Percentiles rank a stretch among this genome's conserved stretches.
These are phyloP conservation scores for Listronotus oregonensis DNA, from an alignment of 1,140 invertebrate species.

Conservation along the genomic window DNA sequence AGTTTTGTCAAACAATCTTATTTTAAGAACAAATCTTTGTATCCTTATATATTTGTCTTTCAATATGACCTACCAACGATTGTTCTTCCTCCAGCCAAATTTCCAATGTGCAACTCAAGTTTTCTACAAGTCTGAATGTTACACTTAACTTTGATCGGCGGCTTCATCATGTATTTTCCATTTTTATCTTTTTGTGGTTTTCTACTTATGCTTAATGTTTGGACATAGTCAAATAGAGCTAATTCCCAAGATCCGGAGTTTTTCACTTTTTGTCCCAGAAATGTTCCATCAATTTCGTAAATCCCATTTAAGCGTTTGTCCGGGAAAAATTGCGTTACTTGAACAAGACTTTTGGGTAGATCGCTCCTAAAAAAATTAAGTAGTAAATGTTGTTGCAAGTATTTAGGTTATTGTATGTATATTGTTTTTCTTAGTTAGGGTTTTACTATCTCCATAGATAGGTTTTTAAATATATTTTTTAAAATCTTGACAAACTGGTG, in stretches of 20 bases:
- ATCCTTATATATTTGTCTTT: too few species aligned
- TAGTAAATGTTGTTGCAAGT: too few species aligned
- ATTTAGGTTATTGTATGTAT: too few species aligned
- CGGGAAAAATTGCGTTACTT: conserved; percentile 81
- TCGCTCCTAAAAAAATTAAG: conserved; percentile 67
- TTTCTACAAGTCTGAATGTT: conserved; percentile 74
- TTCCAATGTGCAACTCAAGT: conserved; percentile 76
- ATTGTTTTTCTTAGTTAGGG: too few species aligned
- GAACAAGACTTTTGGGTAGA: conserved; percentile 64
- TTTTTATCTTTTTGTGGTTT: conserved; percentile 55
- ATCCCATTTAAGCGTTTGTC: conserved; percentile 73
- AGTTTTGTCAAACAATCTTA: too few species aligned
- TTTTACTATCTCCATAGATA: too few species aligned
- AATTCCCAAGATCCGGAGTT: conserved; percentile 75
- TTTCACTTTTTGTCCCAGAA: conserved; percentile 63
- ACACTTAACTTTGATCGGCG: conserved; percentile 67
- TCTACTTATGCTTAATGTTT: conserved; percentile 74
- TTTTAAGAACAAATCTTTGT: too few species aligned
- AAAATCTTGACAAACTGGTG: too few species aligned
- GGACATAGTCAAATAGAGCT: conserved; percentile 72
- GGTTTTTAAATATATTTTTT: too few species aligned
- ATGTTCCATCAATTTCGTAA: conserved; percentile 68
- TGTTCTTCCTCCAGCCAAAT: conserved; percentile 68
- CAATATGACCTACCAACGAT: conserved; percentile 62
- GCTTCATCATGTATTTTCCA: conserved; percentile 52